Base-by-base conservation (phyloP, 2,113 vertebrate genomes). In the Paratilapia polleni region DNA sequence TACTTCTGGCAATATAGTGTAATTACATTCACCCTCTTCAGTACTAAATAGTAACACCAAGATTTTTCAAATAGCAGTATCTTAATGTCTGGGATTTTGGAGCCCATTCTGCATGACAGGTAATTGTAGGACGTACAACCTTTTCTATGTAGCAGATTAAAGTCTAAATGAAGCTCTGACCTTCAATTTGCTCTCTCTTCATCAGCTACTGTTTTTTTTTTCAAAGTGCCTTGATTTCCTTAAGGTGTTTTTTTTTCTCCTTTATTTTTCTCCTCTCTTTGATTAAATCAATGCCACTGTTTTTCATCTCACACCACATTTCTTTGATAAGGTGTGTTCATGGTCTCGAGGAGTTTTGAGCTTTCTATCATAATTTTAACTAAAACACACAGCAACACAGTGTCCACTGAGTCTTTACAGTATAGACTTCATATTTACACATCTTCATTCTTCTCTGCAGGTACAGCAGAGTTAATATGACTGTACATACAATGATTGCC, bases 181-280 rank as follows among this genome's bases (percentile, higher is more conserved):
- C 92, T 94, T 91, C 83, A 80, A 20, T 87, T 87, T 84, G 34
- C 82, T 85, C 89, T 84, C 52, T 89, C 77, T 85, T 87, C 81
- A 87, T 93, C 83, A 89, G 49, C 73, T 73, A 57, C 56, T 86
- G 62, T 83, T 82, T 83, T 81, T 75, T 49, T 81, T 22, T 83
- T 31, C 28, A 79, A 89, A 73, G 59, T 84, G 57, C 13, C 64
- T 85, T 93, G 75, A 92, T 91, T 87, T 88, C 73, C 26, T 74
- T 77, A 73, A 81, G 70, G 80, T 82, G 86, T 31, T 41, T 88
- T 56, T 49, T 19, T 49, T 17, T 8, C 2, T 4, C 19, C 31
- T 63, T 54, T 70, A 56, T 82, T 77, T 86, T 38, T 49, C 20
- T 82, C 52, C 43, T 79, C 64, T 26, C 36, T 87, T 86, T 88